Evolutionary conservation across 2,113 vertebrate species (phyloP), one percentile per base, ranked within the genome.

Genomic region (Arizona elegans): DNA sequence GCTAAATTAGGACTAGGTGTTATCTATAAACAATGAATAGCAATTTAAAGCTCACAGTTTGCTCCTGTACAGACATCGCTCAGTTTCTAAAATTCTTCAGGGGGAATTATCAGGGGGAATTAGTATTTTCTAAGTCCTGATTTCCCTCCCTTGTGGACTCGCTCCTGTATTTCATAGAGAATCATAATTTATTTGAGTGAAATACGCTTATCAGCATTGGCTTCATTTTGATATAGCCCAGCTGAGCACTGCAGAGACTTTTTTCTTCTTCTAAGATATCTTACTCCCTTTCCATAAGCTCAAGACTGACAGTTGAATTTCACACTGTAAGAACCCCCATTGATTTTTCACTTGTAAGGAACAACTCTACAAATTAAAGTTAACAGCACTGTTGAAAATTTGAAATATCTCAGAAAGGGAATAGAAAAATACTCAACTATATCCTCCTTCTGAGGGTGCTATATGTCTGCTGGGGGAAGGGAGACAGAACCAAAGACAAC

Each of bases 321-420:
- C 96, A 97, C 97, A 97, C 96, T 97, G 97, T 43, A 95, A 97
- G 96, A 97, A 96, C 95, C 96, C 96, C 96, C 97, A 97, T 97
- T 88, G 96, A 97, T 97, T 97, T 97, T 96, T 97, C 96, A 97
- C 96, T 97, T 96, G 93, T 94, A 95, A 95, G 95, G 96, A 97
- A 96, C 96, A 97, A 97, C 96, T 97, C 95, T 92, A 96, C 97
- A 97, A 97, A 97, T 97, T 97, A 97, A 96, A 97, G 96, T 96
- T 97, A 97, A 97, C 97, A 96, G 95, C 95, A 96, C 95, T 96
- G 96, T 96, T 96, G 96, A 96, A 97, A 96, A 96, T 96, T 95
- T 94, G 47, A 15, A 9, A 55, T 90, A 81, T 87, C 89, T 33
- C 87, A 58, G 54, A 62, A 55, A 43, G 95, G 52, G 96, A 47